Base-by-base conservation (phyloP, 2,113 vertebrate species). In the Crotalus horridus region DNA sequence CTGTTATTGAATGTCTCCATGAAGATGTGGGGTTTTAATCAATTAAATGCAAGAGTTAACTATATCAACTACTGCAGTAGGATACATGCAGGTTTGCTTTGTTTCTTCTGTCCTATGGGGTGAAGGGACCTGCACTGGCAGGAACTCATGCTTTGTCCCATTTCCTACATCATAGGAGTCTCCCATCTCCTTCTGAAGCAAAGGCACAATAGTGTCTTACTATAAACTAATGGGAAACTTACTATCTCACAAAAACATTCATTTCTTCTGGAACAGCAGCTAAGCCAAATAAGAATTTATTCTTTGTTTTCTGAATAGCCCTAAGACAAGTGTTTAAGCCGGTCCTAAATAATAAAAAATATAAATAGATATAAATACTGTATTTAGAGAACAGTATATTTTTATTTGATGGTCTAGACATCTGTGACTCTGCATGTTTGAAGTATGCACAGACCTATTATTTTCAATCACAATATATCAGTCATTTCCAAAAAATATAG, bases 291-390 rank as follows among this genome's bases (percentile, higher is more conserved):
- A 93, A 92, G 9, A 0, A 1, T 90, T 55, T 89, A 51, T 51
- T 7, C 29, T 56, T 59, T 24, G 23, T 13, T 56, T 58, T 55
- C 90, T 10, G 51, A n/a, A 26, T 88, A 94, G 11, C 2, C 91
- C 17, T 39, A 92, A 85, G 2, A 64, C 23, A 61, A 93, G 54
- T 74, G 89, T 87, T 74, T 33, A 91, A 5, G 6, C 46, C 92
- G 48, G 9, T 4, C 64, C 94, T 95, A 95, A 69, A 59, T 20
- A 93, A 93, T 29, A 29, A 13, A 11, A 92, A 2, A 39, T 39
- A 39, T 39, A 46, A 90, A 24, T 89, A 21, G 7, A 56, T 94
- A 8, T 85, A 92, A 10, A 90, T 24, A 3, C 39, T 4, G 24
- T 88, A 17, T 91, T 89, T 94, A 53, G 59, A 87, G 20, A 90